Evolutionary conservation across 1,140 invertebrate species (phyloP).

Genomic region (Pomacea maculata): DNA sequence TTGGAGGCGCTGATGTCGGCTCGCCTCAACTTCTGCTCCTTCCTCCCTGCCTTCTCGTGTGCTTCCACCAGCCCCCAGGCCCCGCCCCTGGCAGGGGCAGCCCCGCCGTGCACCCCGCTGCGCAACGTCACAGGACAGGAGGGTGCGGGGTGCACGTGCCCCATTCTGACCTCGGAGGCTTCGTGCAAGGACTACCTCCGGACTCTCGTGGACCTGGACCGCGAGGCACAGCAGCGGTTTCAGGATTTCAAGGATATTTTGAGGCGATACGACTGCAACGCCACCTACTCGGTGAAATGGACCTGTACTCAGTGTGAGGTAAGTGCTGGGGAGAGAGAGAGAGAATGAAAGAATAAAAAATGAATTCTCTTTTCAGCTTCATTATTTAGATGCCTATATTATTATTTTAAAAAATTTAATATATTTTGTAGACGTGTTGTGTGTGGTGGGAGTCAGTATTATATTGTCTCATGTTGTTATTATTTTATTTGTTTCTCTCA

Average conservation of each 20-base stretch:
- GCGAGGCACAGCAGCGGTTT: constrained; percentile 1
- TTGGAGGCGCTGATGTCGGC: not conserved
- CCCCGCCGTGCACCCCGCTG: not conserved
- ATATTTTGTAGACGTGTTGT: no score
- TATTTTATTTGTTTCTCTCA: no score
- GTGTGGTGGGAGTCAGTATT: no score
- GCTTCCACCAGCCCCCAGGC: not conserved
- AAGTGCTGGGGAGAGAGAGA: not conserved
- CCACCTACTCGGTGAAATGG: constrained; percentile 27
- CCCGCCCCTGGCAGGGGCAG: no score
- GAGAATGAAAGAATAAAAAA: no score
- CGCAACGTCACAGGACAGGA: not conserved
- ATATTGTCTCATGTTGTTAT: no score
- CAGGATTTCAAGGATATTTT: constrained; percentile 20
- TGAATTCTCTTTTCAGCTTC: no score
- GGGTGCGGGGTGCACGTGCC: not conserved
- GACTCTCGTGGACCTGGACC: not conserved
- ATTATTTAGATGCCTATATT: no score
- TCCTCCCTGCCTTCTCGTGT: not conserved
- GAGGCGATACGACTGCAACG: constrained; percentile 24
- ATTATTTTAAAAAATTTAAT: no score
- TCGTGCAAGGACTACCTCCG: constrained; percentile 6
- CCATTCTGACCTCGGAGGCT: not conserved
- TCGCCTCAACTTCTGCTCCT: constrained; percentile 10
- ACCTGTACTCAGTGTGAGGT: constrained; percentile 25